These are phyloP conservation scores for Scaptomyza parva DNA, from an alignment of 2,888 invertebrate species.

Conservation along the genomic window DNA sequence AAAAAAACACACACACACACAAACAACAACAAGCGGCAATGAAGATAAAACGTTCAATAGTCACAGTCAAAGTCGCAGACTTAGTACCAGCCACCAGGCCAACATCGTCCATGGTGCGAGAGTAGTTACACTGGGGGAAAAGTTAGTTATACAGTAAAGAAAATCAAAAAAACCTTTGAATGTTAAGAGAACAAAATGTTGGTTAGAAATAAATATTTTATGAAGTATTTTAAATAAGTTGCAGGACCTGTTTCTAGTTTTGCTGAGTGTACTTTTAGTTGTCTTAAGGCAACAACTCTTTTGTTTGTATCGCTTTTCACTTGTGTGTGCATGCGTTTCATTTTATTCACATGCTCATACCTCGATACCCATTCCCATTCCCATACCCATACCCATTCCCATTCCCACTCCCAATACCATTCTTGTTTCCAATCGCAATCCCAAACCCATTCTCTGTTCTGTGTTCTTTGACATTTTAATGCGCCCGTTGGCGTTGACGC, in stretches of 20 bases:
- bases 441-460: conserved; percentile 25
- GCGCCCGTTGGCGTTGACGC: conserved; percentile 77
- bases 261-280: conserved; percentile 8
- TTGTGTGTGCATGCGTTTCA: conserved; percentile 40
- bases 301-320: conserved; percentile 75
- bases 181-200: no score
- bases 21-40: conserved; percentile 49
- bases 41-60: conserved; percentile 45
- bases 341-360: conserved; percentile 20
- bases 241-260: neutral
- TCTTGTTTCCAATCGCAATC: conserved; percentile 10
- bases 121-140: neutral
- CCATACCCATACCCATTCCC: conserved; percentile 8
- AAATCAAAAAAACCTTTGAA: no score
- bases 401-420: conserved; percentile 5
- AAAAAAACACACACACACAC: conserved; percentile 25
- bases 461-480: conserved; percentile 76
- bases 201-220: no score
- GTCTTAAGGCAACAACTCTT: conserved; percentile 62
- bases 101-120: conserved; percentile 28
- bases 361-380: conserved; percentile 11
- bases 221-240: no score
- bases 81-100: conserved; percentile 27
- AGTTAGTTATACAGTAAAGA: neutral
- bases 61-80: conserved; percentile 23